Base-by-base conservation (phyloP, 1,140 invertebrate genomes). In the Trichonephila clavata region DNA sequence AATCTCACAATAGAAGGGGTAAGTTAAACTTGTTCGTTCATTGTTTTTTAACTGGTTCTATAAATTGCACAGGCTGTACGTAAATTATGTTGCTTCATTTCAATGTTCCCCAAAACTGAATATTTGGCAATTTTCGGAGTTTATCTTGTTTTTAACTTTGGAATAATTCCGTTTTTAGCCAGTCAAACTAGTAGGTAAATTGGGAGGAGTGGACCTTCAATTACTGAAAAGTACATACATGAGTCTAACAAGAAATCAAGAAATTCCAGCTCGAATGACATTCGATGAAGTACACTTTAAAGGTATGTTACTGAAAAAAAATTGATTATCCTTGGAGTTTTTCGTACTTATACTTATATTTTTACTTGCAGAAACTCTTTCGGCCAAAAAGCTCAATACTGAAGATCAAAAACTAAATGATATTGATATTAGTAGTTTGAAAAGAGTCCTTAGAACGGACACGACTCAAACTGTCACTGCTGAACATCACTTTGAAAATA, bases 231-330 rank as follows among this genome's bases (percentile, higher is more conserved):
- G 86, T 39, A 94, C 27, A 5, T 94, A 94, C 77, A 80, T 94
- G 84, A 94, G 94, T 61, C 57, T 92, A 20, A 94, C 92, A 14
- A 27, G 65, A 4, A 59, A 93, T 89, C 94, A 94, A 90, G 59
- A 27, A 14, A 94, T 94, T 39, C 27, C 59, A 21, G 90, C 60
- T 18, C 16, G 20, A 57, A 68, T 93, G 43, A 24, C 60, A 20
- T 94, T 94, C 61, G 60, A 86, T 39, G 59, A 81, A 7, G 0
- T 92, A 16, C 18, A 21, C 20, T 32, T 93, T 16, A 81, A 86
- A 50, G 93, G 93, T 90, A 89, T 63, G 57, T 86, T 24, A 14
- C 13, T 39, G 18, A 7, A 20, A 39, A 13, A n/a, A 71, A 68
- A 68, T 63, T 0, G 14, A 20, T 16, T 77, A 20, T 18, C 2